Evolutionary conservation across 1,140 invertebrate species (phyloP).

Genomic region (Aleiodes sp.): DNA sequence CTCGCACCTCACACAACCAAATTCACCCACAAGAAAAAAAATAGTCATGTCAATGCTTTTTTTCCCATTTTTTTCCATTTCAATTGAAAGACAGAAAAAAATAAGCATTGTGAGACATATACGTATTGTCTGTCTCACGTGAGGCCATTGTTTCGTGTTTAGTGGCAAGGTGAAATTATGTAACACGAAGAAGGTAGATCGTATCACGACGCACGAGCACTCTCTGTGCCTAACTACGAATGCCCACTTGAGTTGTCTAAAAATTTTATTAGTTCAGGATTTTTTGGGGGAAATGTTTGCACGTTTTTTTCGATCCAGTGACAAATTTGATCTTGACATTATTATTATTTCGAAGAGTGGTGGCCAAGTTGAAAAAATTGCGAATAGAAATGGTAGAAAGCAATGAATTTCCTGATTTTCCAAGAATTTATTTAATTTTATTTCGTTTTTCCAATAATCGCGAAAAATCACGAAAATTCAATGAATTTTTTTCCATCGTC

Average conservation of each 20-base stretch:
- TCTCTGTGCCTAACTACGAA: constrained; percentile 49
- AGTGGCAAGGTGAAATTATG: constrained; percentile 58
- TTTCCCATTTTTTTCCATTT: no score
- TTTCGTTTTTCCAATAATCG: no score
- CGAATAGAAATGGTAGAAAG: no score
- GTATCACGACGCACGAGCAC: constrained; percentile 44
- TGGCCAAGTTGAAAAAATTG: no score
- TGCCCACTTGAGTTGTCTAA: constrained; percentile 22
- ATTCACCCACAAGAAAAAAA: not conserved
- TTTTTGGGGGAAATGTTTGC: not conserved
- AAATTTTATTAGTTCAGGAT: no score
- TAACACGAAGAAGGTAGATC: constrained; percentile 52
- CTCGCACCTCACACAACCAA: constrained; percentile 5
- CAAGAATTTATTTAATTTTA: no score
- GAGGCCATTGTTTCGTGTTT: constrained; percentile 57
- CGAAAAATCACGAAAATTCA: no score
- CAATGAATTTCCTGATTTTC: no score
- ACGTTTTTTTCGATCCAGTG: no score
- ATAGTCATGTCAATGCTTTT: constrained; percentile 2
- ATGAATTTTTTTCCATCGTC: not conserved
- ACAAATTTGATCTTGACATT: not conserved
- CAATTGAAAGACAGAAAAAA: no score
- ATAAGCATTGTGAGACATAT: not conserved
- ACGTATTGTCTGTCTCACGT: constrained; percentile 49
- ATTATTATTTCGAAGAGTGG: no score